phyloP scores from a whole-genome alignment of 2,888 invertebrate genomes.

The Nephrotoma appendiculata region DNA sequence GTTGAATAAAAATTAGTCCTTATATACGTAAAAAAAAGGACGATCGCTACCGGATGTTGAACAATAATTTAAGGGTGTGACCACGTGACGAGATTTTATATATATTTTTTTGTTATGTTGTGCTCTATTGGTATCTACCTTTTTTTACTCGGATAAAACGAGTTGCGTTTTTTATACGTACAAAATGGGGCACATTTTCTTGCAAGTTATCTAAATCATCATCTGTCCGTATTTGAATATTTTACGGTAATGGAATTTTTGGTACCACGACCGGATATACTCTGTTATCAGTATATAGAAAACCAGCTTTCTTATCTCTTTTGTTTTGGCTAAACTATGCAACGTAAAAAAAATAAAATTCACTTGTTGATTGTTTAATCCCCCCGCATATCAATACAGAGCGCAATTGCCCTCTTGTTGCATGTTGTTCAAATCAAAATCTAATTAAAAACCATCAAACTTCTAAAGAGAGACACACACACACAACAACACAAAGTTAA shows the following conservation, averaged over 20 bases:
- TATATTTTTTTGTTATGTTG: neutral
- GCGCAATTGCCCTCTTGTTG: neutral
- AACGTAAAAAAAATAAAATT: neutral
- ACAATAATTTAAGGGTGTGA: slow-evolving; percentile 16
- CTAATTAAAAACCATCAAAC: neutral
- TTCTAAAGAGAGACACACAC: neutral
- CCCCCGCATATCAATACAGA: neutral
- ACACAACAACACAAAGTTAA: neutral
- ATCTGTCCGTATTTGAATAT: neutral
- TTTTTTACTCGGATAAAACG: neutral
- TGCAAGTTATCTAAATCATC: neutral
- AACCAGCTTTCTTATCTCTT: neutral
- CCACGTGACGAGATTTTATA: slow-evolving; percentile 11
- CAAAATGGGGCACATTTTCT: neutral
- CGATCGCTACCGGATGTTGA: slow-evolving; percentile 11
- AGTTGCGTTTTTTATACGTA: neutral
- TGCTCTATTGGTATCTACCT: neutral
- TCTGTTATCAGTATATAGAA: neutral
- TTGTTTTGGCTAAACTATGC: neutral
- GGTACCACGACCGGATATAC: neutral
- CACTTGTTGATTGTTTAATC: neutral
- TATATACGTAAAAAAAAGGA: neutral
- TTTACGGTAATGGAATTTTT: neutral
- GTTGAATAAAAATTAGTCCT: neutral
- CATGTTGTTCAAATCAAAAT: neutral